Evolutionary conservation across 2,113 vertebrate species (phyloP).

Genomic region (Neofelis nebulosa): DNA sequence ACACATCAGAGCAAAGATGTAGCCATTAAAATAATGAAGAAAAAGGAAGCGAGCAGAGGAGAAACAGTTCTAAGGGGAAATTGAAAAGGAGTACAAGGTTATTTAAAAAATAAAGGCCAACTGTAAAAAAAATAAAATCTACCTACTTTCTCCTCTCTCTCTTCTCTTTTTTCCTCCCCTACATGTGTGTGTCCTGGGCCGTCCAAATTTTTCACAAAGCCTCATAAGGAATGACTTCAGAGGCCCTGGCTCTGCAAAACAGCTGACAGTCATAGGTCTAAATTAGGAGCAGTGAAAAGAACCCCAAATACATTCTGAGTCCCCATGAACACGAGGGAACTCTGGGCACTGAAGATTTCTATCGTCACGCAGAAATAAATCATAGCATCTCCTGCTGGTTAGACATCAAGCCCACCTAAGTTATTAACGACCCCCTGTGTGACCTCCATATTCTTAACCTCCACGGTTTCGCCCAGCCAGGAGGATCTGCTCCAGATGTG

Average conservation of each 20-base stretch:
- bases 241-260: conserved; percentile 27
- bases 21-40: conserved; percentile 84
- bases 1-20: conserved; percentile 84
- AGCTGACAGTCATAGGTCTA: conserved; percentile 29
- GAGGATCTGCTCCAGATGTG: neutral
- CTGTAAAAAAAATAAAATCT: conserved; percentile 36
- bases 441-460: neutral
- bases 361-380: neutral
- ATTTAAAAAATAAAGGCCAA: conserved; percentile 75
- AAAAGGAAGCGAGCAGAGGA: neutral
- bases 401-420: conserved; percentile 42
- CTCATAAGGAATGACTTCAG: conserved; percentile 56
- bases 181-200: conserved; percentile 37
- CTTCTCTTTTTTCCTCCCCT: neutral
- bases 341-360: neutral
- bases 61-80: conserved; percentile 66
- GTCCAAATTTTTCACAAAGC: conserved; percentile 61
- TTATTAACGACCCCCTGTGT: neutral
- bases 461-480: neutral
- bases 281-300: conserved; percentile 48
- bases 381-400: neutral
- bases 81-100: conserved; percentile 78
- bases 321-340: neutral
- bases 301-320: conserved; percentile 34
- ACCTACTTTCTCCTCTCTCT: neutral